A percentile compares a stretch with the other conserved stretches of the same genome.
phyloP scores from a whole-genome alignment of 2,797 vertebrate species.

The Myotis pilosus region DNA sequence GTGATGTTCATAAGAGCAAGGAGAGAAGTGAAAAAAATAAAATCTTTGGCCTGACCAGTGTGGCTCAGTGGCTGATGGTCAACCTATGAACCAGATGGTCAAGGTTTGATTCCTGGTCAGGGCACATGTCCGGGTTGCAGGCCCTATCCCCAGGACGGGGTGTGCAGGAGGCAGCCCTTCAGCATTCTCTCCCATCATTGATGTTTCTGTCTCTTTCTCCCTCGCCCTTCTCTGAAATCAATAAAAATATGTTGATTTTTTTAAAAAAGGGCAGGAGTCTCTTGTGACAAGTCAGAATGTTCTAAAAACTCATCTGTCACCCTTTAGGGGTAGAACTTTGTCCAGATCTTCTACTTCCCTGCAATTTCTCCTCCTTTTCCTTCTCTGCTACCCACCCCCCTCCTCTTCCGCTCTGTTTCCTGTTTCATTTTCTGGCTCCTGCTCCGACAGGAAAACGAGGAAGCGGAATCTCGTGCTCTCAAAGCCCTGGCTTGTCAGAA shows the following conservation, averaged over 20 bases:
- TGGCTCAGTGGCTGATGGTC: too few species aligned
- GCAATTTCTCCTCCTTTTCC: constrained; percentile 58
- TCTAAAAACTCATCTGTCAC: constrained; percentile 15
- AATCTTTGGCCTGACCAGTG: too few species aligned
- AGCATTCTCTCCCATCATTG: too few species aligned
- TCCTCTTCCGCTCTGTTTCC: constrained; percentile 71
- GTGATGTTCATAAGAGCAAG: neutral
- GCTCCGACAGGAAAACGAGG: constrained; percentile 58
- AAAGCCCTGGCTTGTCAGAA: constrained; percentile 44
- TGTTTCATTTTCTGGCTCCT: constrained; percentile 75
- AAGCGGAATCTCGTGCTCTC: constrained; percentile 50
- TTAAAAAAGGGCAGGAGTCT: neutral
- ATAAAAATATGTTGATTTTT: too few species aligned
- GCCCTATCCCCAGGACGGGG: too few species aligned
- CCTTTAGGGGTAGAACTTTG: constrained; percentile 39
- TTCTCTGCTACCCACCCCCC: constrained; percentile 60
- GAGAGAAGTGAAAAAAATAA: neutral
- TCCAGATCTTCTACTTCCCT: constrained; percentile 59
- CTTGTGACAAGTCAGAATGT: constrained; percentile 36
- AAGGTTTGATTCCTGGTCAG: too few species aligned
- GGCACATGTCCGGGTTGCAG: too few species aligned
- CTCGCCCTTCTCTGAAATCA: too few species aligned
- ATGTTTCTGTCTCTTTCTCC: too few species aligned
- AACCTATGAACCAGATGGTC: too few species aligned
- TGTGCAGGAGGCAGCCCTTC: too few species aligned